These are phyloP conservation scores for Syrphus vitripennis DNA, from an alignment of 2,888 invertebrate species.

Conservation along the genomic window DNA sequence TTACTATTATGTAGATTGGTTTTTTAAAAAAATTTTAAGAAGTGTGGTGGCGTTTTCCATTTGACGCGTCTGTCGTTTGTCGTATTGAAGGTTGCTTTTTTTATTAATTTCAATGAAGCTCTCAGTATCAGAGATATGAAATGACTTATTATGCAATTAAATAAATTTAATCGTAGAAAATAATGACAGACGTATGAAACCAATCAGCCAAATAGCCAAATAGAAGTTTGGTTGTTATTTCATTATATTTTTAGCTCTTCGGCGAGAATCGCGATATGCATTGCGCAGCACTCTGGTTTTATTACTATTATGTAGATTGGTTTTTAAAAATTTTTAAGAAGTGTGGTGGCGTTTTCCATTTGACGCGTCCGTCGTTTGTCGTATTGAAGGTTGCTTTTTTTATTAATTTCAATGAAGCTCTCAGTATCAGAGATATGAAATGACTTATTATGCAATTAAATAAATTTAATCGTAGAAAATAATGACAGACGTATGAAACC, in stretches of 20 bases:
- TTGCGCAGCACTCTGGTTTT: background rate
- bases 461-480: background rate
- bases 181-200: background rate
- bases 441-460: constrained; percentile 13
- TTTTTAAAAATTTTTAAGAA: background rate
- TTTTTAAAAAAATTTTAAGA: background rate
- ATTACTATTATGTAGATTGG: background rate
- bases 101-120: background rate
- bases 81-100: constrained; percentile 4
- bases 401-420: background rate
- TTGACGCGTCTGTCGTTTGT: too few species aligned
- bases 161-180: background rate
- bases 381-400: constrained; percentile 1
- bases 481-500: background rate
- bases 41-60: constrained; percentile 29
- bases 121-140: background rate
- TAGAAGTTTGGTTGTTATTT: constrained; percentile 24
- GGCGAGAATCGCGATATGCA: background rate
- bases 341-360: constrained; percentile 23
- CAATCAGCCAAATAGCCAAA: constrained; percentile 50
- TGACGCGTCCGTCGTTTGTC: too few species aligned
- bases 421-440: background rate
- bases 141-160: constrained; percentile 16
- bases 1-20: background rate
- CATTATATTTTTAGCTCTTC: constrained; percentile 13